Conservation (phyloP, 2,113 vertebrate genomes). For the Phainopepla nitens region DNA sequence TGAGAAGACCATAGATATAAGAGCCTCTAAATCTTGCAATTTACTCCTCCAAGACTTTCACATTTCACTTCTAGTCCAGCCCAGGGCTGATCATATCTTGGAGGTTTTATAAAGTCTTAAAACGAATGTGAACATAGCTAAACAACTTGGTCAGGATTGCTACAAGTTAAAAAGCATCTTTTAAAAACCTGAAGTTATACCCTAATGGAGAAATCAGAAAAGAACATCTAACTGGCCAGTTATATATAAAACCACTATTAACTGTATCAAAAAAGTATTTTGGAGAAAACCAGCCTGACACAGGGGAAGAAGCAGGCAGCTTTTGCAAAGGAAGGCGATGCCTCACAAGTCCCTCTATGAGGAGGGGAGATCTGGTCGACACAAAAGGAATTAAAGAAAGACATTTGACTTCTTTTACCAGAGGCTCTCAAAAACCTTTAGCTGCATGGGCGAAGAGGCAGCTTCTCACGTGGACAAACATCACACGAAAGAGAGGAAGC, state of each 20-base stretch:
- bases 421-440: not conserved
- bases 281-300: not conserved
- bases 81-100: not conserved
- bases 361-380: fast-evolving
- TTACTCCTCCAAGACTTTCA: not conserved
- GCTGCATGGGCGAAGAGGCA: not conserved
- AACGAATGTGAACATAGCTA: not conserved
- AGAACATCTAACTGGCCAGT: not conserved
- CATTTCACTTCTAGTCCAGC: not conserved
- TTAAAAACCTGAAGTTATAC: not conserved
- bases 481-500: not conserved
- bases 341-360: fast-evolving
- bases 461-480: not conserved
- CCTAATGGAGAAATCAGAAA: not conserved
- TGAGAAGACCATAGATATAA: not conserved
- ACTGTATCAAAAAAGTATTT: not conserved
- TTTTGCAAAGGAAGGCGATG: not conserved
- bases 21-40: not conserved
- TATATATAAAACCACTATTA: not conserved
- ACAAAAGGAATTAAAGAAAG: not conserved
- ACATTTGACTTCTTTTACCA: not conserved
- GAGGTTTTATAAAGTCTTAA: not conserved
- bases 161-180: not conserved
- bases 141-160: not conserved
- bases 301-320: not conserved